These are phyloP conservation scores for Numida meleagris DNA, from an alignment of 2,113 vertebrate species.

Conservation along the genomic window DNA sequence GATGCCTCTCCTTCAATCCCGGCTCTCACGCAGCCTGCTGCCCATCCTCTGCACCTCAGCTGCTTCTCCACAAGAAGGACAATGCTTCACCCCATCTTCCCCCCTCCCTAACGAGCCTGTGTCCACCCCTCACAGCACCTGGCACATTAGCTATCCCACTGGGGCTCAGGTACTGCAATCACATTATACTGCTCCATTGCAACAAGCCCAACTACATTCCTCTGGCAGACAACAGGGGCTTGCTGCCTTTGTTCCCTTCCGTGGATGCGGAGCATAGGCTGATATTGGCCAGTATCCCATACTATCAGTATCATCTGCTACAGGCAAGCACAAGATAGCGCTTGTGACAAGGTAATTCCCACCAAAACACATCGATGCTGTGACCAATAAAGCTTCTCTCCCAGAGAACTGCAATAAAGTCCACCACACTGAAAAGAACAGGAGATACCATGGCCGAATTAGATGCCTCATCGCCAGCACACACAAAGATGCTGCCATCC, in stretches of 20 bases:
- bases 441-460: constrained; percentile 88
- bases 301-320: neutral
- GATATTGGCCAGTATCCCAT: rapidly evolving
- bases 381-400: neutral
- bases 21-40: neutral
- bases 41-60: neutral
- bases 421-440: neutral
- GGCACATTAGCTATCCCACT: neutral
- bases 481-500: constrained; percentile 84
- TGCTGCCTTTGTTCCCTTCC: rapidly evolving
- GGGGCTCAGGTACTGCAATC: neutral
- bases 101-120: neutral
- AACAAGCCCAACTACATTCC: neutral
- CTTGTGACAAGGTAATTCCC: neutral
- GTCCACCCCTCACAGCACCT: rapidly evolving
- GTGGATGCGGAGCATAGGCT: neutral
- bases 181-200: neutral
- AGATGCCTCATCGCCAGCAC: constrained; percentile 92
- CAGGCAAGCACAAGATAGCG: neutral
- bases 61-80: neutral
- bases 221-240: neutral
- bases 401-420: neutral
- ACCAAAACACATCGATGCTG: neutral
- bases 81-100: neutral
- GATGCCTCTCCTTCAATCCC: neutral